Base-by-base conservation (phyloP, 2,888 invertebrate species). In the Pseudolycoriella hygida region DNA sequence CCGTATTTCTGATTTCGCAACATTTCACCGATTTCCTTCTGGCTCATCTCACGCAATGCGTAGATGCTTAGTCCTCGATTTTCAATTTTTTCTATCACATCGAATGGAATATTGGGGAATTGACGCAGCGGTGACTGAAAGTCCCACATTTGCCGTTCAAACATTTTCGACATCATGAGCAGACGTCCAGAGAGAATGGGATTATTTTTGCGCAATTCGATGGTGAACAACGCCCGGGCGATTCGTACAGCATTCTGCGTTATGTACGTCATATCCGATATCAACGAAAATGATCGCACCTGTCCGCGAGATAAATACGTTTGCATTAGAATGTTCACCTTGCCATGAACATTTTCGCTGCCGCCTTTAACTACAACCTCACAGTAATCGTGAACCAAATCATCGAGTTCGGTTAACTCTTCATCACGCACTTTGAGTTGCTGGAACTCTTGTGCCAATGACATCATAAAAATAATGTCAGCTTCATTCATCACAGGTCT, bases 371-470 rank as follows among this genome's bases (percentile, higher is more conserved):
- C 82, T 19, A 76, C 72, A 20, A 89, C 69, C 57, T 83, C 80
- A 57, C 94, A 89, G 57, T 77, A 77, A 14, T 77, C 72, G 25
- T 72, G 67, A 25, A 77, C 69, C 15, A 94, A 69, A 39, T 74
- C 70, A 61, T 93, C 90, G 44, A 99, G 64, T 60, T 99, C 97
- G 12, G 80, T 75, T 53, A 93, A 62, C 62, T 98, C 98, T 60
- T 98, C 97, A 58, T 97, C 96, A 44, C 98, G 75, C 1, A 93
- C 78, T 71, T 96, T 96, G 1, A 97, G 72, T 57, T 97, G 94
- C 50, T 89, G 79, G 66, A 99, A 98, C 64, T 98, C 98, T 40
- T 88, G 85, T 3, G 97, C 83, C 49, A 81, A 75, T 0, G 93
- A 86, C 44, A 99, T 77, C 77, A 98, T 81, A 50, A 77, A 77